Evolutionary conservation across 1,140 invertebrate species (phyloP).

Genomic region (Bombus difficillimus): DNA sequence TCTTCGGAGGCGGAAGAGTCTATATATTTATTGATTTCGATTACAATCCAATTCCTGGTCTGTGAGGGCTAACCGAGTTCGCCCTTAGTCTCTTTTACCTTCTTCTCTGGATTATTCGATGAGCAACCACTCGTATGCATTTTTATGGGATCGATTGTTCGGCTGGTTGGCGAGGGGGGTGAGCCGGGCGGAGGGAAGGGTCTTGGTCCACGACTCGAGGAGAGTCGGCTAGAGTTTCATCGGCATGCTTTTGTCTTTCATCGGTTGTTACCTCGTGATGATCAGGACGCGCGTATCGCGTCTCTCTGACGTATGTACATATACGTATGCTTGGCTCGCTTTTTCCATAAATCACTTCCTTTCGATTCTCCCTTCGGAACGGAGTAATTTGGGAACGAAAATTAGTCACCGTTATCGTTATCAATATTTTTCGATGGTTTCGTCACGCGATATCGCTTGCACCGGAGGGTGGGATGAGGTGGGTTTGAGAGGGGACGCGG

Average conservation of each 20-base stretch:
- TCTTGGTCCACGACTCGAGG: not conserved
- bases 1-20: slow-evolving; percentile 59
- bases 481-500: slow-evolving; percentile 27
- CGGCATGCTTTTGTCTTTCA: slow-evolving; percentile 6
- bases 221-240: not conserved
- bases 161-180: not conserved
- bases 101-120: slow-evolving; percentile 15
- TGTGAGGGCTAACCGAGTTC: not conserved
- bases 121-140: slow-evolving; percentile 35
- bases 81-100: slow-evolving; percentile 7
- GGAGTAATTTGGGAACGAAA: slow-evolving; percentile 66
- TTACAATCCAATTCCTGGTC: slow-evolving; percentile 65
- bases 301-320: not conserved
- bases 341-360: slow-evolving; percentile 64
- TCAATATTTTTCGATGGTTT: slow-evolving; percentile 70
- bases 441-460: slow-evolving; percentile 55
- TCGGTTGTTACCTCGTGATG: not conserved
- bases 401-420: slow-evolving; percentile 71
- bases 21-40: slow-evolving; percentile 81
- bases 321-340: not conserved
- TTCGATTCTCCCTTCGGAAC: slow-evolving; percentile 60
- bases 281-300: not conserved
- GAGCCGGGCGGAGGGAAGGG: not conserved
- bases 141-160: slow-evolving; percentile 46
- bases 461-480: slow-evolving; percentile 31